Evolutionary conservation across 2,888 invertebrate species (phyloP), one percentile per base, ranked within the genome.

Genomic region (Clistopyga incitator): DNA sequence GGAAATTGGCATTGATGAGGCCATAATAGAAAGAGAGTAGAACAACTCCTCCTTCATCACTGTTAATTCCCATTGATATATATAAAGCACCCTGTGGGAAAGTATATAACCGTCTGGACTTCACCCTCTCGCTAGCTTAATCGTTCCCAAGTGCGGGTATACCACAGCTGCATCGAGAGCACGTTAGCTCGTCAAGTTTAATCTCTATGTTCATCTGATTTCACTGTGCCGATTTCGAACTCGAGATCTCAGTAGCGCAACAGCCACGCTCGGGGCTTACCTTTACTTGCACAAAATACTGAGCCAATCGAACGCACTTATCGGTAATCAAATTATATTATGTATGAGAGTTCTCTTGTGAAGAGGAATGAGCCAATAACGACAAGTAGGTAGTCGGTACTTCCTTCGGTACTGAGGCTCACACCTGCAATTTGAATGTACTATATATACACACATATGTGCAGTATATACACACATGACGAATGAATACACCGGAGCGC

Each of bases 311-410:
- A 71, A 71, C 81, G 71, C 76, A 76, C 76, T 81, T 81, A 77
- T 77, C 81, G 76, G 76, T 81, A 81, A 81, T 81, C 76, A 70
- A 81, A 76, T 81, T 71, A 81, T 76, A 81, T 81, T 76, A 64
- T 64, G 42, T 56, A 54, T 13, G 71, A 76, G 47, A n/a, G 70
- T 76, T 79, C 76, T 64, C 34, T 61, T 11, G 68, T 23, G 56
- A 29, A 29, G 29, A 47, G 25, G 59, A 59, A 68, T 52, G 20
- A 61, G 29, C 45, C 29, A 47, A 64, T 45, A 70, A 68, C 52
- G 42, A 50, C 42, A 47, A 64, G 56, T 38, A 64, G 76, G 50
- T 56, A 70, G 64, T 81, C 65, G 56, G 70, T 70, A 47, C 38
- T 54, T 76, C 71, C 56, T 52, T 67, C 71, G 47, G 71, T 67